Evolutionary conservation across 2,113 vertebrate genomes (phyloP).

Genomic region (Pachypanchax playfairii): DNA sequence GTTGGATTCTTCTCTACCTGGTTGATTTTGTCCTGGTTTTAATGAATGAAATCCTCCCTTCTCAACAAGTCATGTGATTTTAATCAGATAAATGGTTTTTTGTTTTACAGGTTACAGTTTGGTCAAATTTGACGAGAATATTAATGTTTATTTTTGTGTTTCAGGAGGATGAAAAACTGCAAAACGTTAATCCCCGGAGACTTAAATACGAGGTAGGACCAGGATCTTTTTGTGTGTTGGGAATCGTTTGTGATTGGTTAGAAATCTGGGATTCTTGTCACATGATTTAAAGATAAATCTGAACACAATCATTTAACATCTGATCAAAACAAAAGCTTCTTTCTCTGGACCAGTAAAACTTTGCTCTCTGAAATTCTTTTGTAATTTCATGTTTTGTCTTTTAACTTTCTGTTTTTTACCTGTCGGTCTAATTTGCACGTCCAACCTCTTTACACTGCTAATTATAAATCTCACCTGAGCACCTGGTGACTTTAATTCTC

Average conservation of each 20-base stretch:
- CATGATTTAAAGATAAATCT: neutral
- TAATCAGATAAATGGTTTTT: too few relatives aligned
- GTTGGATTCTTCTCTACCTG: neutral
- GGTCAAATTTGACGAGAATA: too few relatives aligned
- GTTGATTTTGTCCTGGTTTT: slow-evolving; percentile 10
- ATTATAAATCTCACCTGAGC: slow-evolving; percentile 46
- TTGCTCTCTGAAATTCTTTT: neutral
- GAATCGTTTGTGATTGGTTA: too few relatives aligned
- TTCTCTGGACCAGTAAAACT: neutral
- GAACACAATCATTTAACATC: neutral
- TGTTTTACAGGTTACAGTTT: too few relatives aligned
- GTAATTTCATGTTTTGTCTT: neutral
- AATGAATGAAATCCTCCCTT: neutral
- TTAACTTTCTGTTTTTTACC: neutral
- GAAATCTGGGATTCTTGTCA: neutral
- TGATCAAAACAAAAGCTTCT: neutral
- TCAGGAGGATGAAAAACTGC: slow-evolving; percentile 70
- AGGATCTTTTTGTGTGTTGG: neutral
- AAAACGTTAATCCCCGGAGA: slow-evolving; percentile 55
- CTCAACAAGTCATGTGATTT: too few relatives aligned
- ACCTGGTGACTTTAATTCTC: slow-evolving; percentile 67
- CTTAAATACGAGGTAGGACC: slow-evolving; percentile 76
- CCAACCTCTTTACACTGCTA: slow-evolving; percentile 16
- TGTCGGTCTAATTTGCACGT: slow-evolving; percentile 55
- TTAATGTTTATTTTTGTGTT: too few relatives aligned